phyloP scores from a whole-genome alignment of 2,797 vertebrate species.

The Scolopax rusticola region DNA sequence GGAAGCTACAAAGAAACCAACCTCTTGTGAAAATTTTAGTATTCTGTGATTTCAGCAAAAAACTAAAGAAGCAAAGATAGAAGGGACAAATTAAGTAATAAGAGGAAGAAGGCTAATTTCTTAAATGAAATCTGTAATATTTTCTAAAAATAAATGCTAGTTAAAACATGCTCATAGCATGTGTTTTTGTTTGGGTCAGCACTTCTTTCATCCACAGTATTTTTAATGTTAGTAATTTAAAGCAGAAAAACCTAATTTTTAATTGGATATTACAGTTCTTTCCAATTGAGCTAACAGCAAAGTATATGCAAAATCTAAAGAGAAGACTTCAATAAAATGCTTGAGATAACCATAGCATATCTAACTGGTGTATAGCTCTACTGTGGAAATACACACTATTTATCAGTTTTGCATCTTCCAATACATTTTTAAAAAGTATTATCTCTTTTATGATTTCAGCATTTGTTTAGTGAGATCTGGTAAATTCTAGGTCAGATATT shows the following conservation, averaged over 20 bases:
- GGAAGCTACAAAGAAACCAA: not conserved
- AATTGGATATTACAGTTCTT: not conserved
- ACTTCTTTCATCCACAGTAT: not conserved
- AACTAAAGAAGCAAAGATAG: not conserved
- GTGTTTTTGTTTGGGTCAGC: not conserved
- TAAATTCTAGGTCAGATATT: constrained; percentile 14
- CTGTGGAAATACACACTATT: not conserved
- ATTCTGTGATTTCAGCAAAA: not conserved
- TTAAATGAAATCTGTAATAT: not conserved
- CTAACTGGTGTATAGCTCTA: not conserved
- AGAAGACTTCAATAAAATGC: not conserved
- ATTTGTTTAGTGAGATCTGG: not conserved
- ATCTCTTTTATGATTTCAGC: not conserved
- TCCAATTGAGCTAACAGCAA: constrained; percentile 9
- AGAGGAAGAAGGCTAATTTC: not conserved
- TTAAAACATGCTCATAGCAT: not conserved
- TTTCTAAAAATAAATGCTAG: not conserved
- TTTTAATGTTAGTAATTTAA: not conserved
- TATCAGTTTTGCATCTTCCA: not conserved
- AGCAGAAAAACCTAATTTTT: constrained; percentile 5
- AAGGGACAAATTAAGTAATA: not conserved
- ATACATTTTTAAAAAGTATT: not conserved
- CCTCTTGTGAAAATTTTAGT: not conserved
- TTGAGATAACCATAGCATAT: not conserved
- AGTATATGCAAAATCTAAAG: not conserved